Evolutionary conservation across 1,140 invertebrate genomes (phyloP).

Genomic region (Drosophila ficusphila): DNA sequence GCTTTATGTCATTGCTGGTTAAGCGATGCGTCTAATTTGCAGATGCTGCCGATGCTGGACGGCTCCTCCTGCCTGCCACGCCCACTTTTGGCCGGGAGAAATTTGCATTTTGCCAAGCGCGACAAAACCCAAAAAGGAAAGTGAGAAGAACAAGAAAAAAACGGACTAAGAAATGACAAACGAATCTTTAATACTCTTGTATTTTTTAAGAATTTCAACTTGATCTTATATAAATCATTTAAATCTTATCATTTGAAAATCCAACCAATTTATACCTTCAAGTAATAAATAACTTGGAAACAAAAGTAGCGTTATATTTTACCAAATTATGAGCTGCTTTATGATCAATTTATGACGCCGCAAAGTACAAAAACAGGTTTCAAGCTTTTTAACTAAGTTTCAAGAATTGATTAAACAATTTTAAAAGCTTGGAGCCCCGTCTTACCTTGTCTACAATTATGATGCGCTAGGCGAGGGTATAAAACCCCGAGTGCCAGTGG

Average conservation of each 20-base stretch:
- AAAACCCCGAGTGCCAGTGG: not conserved
- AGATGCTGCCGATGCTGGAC: conserved; percentile 55
- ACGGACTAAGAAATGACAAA: not conserved
- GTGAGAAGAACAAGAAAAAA: not conserved
- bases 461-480: not conserved
- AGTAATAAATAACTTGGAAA: too few relatives aligned
- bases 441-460: not conserved
- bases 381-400: too few relatives aligned
- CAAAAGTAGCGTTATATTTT: too few relatives aligned
- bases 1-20: conserved; percentile 79
- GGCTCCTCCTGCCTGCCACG: not conserved
- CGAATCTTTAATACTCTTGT: not conserved
- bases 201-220: not conserved
- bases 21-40: conserved; percentile 81
- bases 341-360: too few relatives aligned
- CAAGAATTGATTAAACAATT: too few relatives aligned
- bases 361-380: too few relatives aligned
- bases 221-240: too few relatives aligned
- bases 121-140: conserved; percentile 18
- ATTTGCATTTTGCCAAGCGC: conserved; percentile 64
- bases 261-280: too few relatives aligned
- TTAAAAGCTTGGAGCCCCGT: too few relatives aligned
- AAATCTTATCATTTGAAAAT: too few relatives aligned
- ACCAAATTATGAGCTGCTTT: too few relatives aligned
- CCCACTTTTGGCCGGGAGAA: not conserved